Evolutionary conservation across 2,888 invertebrate genomes (phyloP), one percentile per base, ranked within the genome.

Genomic region (Seira sanloemensis): DNA sequence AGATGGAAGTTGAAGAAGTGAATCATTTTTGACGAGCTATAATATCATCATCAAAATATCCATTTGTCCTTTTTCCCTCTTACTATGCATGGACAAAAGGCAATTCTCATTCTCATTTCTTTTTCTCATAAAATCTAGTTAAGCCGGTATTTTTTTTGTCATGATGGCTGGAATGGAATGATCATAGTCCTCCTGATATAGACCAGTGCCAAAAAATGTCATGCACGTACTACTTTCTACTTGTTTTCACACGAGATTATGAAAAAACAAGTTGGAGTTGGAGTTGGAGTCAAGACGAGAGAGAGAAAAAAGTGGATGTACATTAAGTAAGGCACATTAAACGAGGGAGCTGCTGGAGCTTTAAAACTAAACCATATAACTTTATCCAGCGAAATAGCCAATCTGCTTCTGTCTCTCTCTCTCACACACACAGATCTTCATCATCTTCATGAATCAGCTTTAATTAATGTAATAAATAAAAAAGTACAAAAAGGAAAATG

Each of bases 401-500:
- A n/a, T n/a, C n/a, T n/a, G n/a, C n/a, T n/a, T n/a, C n/a, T n/a
- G n/a, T n/a, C n/a, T n/a, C n/a, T n/a, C n/a, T n/a, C n/a, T n/a
- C n/a, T n/a, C n/a, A n/a, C n/a, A n/a, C n/a, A n/a, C n/a, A n/a
- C n/a, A n/a, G n/a, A 37, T 37, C 37, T 12, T 37, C 26, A 25
- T n/a, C 76, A 67, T 76, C 67, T 66, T 46, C 46, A 62, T 76
- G 76, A 76, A 76, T 76, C 76, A 76, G 76, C 62, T 76, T 76
- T 76, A 76, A 76, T 76, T 76, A 76, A 76, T 76, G 76, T 21
- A 76, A 76, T 76, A 76, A 76, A 76, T 76, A 76, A 67, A 50
- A 76, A 67, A 16, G 12, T 7, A 7, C 46, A 66, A 75, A 75
- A 75, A 66, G 46, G 50, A 24, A 76, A 76, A 54, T 66, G 75